Evolutionary conservation across 1,140 invertebrate species (phyloP), one percentile per base, ranked within the genome.

Genomic region (Drosophila nebulosa): DNA sequence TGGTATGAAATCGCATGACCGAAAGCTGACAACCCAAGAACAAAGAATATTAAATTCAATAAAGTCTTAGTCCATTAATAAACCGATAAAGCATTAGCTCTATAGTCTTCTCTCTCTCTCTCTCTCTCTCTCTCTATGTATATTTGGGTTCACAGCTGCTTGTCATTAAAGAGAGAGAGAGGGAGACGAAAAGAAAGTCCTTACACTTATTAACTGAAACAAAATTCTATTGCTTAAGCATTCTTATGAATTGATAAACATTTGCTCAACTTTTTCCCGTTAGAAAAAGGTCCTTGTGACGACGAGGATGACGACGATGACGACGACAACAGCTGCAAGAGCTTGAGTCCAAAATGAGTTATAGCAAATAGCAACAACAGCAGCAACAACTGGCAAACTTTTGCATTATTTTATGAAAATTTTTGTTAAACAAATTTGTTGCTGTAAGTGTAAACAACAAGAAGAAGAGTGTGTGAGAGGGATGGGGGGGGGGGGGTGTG

Each of bases 341-440:
- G 22, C 32, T 42, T 39, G n/a, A 59, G 36, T 59, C 35, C 57
- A 42, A 86, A 78, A 76, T 76, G 75, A 70, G 72, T 74, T 74
- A 73, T 74, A 76, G 60, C 42, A 68, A 68, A 6, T 39, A 42
- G 30, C 61, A 51, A 64, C 65, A 62, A 22, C 14, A 60, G 50
- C 72, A 53, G 59, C 64, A 62, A 22, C n/a, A 60, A 56, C 71
- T 60, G 50, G 65, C 67, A 67, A 85, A 75, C 73, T 75, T 75
- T 75, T 75, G 64, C 73, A 75, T 75, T 75, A 75, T 75, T 75
- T 75, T 75, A 75, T 75, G 73, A 69, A 69, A 75, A 75, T 59
- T 75, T 74, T 75, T 67, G 73, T 75, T 75, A 59, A 75, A 69
- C 73, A 75, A 75, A 75, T 75, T 75, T 75, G 72, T 69, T 58